These are phyloP conservation scores for Araneus ventricosus DNA, from an alignment of 1,140 invertebrate species.

Conservation along the genomic window DNA sequence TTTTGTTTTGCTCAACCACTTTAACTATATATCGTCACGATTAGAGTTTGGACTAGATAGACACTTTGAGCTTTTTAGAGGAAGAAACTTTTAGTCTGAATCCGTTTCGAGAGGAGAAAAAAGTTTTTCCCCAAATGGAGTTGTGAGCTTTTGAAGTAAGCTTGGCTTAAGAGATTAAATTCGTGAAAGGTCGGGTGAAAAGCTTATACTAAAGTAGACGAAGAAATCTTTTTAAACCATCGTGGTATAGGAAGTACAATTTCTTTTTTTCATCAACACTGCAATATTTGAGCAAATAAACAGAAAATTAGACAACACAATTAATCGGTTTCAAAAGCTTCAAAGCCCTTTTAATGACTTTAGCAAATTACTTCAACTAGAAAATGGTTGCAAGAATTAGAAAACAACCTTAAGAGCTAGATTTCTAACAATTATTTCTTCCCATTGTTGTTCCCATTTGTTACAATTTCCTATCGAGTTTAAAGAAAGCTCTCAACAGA, in stretches of 20 bases:
- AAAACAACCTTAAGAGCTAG: background rate
- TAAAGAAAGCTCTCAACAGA: too few species aligned
- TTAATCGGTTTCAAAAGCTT: background rate
- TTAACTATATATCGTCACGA: constrained; percentile 41
- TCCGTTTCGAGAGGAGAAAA: background rate
- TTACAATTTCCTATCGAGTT: too few species aligned
- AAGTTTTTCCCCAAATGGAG: constrained; percentile 33
- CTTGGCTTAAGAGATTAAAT: constrained; percentile 45
- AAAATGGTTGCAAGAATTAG: background rate
- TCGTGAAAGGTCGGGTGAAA: constrained; percentile 41
- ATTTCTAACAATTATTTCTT: background rate
- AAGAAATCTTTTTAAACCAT: constrained; percentile 34
- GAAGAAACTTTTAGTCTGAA: background rate
- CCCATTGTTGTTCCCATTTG: background rate
- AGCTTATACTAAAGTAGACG: constrained; percentile 22
- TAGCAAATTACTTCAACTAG: constrained; percentile 14
- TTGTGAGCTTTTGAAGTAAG: constrained; percentile 39
- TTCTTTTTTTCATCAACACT: background rate
- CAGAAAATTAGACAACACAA: constrained; percentile 2
- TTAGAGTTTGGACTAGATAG: background rate
- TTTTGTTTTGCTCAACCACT: background rate
- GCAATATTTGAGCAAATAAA: constrained; percentile 9
- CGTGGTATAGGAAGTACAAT: background rate
- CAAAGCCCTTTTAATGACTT: constrained; percentile 17
- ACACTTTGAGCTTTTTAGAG: background rate